These are phyloP conservation scores for Drosophila burlai DNA, from an alignment of 1,140 invertebrate species.

Conservation along the genomic window DNA sequence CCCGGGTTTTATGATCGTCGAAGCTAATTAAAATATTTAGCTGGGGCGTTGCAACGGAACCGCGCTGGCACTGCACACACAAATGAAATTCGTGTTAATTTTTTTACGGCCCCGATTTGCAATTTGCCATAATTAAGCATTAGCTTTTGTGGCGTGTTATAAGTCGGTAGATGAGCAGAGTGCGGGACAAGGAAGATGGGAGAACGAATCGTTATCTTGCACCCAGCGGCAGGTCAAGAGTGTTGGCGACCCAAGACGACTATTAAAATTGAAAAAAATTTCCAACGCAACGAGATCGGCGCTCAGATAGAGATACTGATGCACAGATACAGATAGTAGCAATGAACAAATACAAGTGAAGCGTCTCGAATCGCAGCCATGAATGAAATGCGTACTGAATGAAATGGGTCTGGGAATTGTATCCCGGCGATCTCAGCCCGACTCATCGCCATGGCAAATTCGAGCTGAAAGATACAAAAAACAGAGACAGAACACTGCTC, in stretches of 20 bases:
- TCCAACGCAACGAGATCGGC: slow-evolving; percentile 56
- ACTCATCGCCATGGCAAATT: slow-evolving; percentile 49
- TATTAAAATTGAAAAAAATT: slow-evolving; percentile 78
- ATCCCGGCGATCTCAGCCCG: slow-evolving; percentile 20
- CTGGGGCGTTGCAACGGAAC: slow-evolving; percentile 44
- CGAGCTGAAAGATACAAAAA: slow-evolving; percentile 48
- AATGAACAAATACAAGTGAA: slow-evolving; percentile 11
- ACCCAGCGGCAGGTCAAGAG: slow-evolving; percentile 58
- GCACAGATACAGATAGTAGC: slow-evolving; percentile 20
- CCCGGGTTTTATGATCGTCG: slow-evolving; percentile 59
- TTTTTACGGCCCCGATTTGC: slow-evolving; percentile 69
- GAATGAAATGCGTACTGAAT: slow-evolving; percentile 76
- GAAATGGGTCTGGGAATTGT: slow-evolving; percentile 68
- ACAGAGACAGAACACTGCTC: slow-evolving; percentile 1
- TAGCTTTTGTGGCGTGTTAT: slow-evolving; percentile 54
- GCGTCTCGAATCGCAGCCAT: slow-evolving; percentile 65
- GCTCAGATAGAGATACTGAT: slow-evolving; percentile 19
- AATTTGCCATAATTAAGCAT: slow-evolving; percentile 83
- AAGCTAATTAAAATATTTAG: slow-evolving; percentile 82
- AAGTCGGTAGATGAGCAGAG: slow-evolving; percentile 9
- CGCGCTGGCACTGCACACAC: slow-evolving; percentile 27
- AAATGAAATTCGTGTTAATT: slow-evolving; percentile 73
- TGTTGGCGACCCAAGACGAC: slow-evolving; percentile 55
- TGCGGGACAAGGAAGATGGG: not conserved
- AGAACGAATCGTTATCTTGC: slow-evolving; percentile 36